These are phyloP conservation scores for Chelonia mydas DNA, from an alignment of 2,797 vertebrate genomes.

Conservation along the genomic window DNA sequence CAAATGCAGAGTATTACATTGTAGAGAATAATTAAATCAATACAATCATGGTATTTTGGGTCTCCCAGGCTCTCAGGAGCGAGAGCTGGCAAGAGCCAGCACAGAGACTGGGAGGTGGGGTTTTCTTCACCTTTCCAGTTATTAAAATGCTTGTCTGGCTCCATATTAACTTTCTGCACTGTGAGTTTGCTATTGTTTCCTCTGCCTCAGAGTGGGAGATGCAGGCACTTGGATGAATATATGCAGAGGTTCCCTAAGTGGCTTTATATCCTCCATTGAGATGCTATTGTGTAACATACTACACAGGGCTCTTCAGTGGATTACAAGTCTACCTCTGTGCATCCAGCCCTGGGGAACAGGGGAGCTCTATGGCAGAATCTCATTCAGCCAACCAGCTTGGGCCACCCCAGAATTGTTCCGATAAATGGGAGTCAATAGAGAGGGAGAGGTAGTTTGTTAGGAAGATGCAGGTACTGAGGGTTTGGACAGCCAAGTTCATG, in stretches of 20 bases:
- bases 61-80: conserved; percentile 58
- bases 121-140: conserved; percentile 53
- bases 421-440: neutral
- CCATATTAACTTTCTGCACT: conserved; percentile 24
- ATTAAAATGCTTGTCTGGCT: conserved; percentile 56
- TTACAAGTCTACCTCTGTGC: neutral
- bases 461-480: too few relatives aligned
- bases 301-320: neutral
- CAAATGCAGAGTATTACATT: conserved; percentile 82
- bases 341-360: neutral
- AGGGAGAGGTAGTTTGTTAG: neutral
- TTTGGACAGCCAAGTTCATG: too few relatives aligned
- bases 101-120: neutral
- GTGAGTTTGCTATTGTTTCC: neutral
- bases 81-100: conserved; percentile 25
- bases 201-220: accelerated
- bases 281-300: neutral
- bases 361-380: too few relatives aligned
- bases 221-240: accelerated
- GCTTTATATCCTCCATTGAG: accelerated
- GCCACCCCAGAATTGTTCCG: neutral
- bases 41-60: conserved; percentile 73
- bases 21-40: conserved; percentile 84
- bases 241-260: accelerated
- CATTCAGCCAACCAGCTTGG: neutral